These are phyloP conservation scores for Phenganax marumi DNA, from an alignment of 92 coral and sea anemone species.

Conservation along the genomic window DNA sequence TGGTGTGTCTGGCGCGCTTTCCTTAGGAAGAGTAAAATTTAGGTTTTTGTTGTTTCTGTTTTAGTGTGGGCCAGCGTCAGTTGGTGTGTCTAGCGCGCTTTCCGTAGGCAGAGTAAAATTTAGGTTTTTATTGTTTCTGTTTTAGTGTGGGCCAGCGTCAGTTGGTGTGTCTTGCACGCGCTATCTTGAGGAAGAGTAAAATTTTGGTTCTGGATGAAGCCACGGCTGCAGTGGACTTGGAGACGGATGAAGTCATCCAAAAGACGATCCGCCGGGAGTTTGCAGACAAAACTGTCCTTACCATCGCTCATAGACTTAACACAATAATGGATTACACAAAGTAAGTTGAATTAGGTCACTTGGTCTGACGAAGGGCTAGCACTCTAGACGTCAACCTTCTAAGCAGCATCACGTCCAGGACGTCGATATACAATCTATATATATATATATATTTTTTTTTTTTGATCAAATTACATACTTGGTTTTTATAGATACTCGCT, in stretches of 20 bases:
- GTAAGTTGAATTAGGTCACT: slow-evolving; percentile 36
- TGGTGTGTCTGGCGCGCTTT: too few relatives aligned
- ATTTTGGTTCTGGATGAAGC: slow-evolving; percentile 90
- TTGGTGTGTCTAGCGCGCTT: too few relatives aligned
- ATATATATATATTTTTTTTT: too few relatives aligned
- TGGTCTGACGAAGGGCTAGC: too few relatives aligned
- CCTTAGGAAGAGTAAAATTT: too few relatives aligned
- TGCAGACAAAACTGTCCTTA: slow-evolving; percentile 85
- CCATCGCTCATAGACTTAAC: slow-evolving; percentile 91
- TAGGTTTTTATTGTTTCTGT: too few relatives aligned
- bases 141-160: slow-evolving; percentile 60
- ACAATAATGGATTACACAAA: slow-evolving; percentile 90
- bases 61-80: too few relatives aligned
- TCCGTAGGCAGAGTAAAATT: too few relatives aligned
- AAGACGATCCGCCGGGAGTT: slow-evolving; percentile 86
- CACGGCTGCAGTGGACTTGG: slow-evolving; percentile 96
- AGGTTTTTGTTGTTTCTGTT: too few relatives aligned
- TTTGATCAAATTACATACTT: too few relatives aligned
- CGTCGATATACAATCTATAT: background rate
- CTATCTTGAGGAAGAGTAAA: slow-evolving; percentile 81
- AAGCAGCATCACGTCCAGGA: background rate
- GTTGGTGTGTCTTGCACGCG: slow-evolving; percentile 92
- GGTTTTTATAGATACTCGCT: too few relatives aligned
- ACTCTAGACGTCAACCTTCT: too few relatives aligned
- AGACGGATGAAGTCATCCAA: slow-evolving; percentile 93